These are phyloP conservation scores for Scatophagus argus DNA, from an alignment of 2,113 vertebrate species.

Conservation along the genomic window DNA sequence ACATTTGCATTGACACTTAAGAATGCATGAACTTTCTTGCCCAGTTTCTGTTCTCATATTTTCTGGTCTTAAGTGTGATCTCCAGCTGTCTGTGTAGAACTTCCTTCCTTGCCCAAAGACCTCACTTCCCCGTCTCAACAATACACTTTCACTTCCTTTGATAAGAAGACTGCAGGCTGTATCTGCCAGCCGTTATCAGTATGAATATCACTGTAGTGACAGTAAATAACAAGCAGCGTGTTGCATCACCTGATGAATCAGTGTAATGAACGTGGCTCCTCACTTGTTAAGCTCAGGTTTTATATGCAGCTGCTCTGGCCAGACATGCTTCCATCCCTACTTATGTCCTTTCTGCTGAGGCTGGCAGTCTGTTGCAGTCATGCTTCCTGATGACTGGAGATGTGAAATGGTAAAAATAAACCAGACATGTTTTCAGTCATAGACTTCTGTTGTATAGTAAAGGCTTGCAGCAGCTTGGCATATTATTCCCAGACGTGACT, in stretches of 20 bases:
- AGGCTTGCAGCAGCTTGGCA: constrained; percentile 24
- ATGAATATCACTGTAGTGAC: neutral
- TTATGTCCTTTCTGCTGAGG: constrained; percentile 51
- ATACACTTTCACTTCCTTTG: constrained; percentile 74
- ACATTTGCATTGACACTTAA: neutral
- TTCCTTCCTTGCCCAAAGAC: constrained; percentile 47
- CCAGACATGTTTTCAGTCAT: constrained; percentile 31
- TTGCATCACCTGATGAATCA: neutral
- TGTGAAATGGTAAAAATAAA: neutral
- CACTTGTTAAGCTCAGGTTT: neutral
- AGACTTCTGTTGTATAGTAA: constrained; percentile 1
- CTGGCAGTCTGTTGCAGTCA: constrained; percentile 34
- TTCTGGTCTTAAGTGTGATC: constrained; percentile 18
- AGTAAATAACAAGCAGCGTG: neutral
- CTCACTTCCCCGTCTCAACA: constrained; percentile 73
- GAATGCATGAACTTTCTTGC: constrained; percentile 9
- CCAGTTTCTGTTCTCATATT: constrained; percentile 10
- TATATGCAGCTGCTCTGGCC: constrained; percentile 13
- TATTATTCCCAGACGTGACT: constrained; percentile 24
- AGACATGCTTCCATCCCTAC: neutral
- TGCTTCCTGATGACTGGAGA: constrained; percentile 42
- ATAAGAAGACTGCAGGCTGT: neutral
- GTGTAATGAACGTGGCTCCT: neutral
- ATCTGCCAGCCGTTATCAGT: neutral
- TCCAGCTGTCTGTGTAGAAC: constrained; percentile 36